phyloP scores from a whole-genome alignment of 2,888 invertebrate species.

The Drosophila histrio region DNA sequence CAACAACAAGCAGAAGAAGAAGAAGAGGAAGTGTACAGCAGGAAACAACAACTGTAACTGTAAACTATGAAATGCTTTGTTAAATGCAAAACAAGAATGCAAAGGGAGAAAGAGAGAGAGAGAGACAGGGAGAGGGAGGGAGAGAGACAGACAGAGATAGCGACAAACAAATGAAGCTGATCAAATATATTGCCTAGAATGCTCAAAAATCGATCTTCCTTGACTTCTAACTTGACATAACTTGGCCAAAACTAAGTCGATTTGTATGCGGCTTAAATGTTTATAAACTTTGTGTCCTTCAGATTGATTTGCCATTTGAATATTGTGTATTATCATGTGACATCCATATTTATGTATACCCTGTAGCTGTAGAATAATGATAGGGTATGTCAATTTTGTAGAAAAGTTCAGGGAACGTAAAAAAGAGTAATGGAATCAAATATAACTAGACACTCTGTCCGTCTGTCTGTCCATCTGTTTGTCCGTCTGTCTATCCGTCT shows the following conservation, averaged over 20 bases:
- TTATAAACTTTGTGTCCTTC: background rate
- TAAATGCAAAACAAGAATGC: background rate
- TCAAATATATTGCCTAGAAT: background rate
- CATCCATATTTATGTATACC: conserved; percentile 2
- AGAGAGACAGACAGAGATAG: background rate
- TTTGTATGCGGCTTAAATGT: conserved; percentile 1
- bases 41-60: conserved; percentile 9
- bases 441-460: no score
- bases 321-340: background rate
- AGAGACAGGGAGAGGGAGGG: background rate
- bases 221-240: background rate
- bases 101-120: background rate
- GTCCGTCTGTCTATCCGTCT: no score
- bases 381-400: background rate
- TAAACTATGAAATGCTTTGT: conserved; percentile 7
- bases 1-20: background rate
- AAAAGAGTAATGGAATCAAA: no score
- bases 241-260: background rate
- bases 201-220: background rate
- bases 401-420: background rate
- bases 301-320: conserved; percentile 4
- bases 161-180: background rate
- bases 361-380: background rate
- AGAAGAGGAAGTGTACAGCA: conserved; percentile 10
- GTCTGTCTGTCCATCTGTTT: no score